Conservation (phyloP, 2,797 vertebrate genomes). For the Smutsia gigantea region DNA sequence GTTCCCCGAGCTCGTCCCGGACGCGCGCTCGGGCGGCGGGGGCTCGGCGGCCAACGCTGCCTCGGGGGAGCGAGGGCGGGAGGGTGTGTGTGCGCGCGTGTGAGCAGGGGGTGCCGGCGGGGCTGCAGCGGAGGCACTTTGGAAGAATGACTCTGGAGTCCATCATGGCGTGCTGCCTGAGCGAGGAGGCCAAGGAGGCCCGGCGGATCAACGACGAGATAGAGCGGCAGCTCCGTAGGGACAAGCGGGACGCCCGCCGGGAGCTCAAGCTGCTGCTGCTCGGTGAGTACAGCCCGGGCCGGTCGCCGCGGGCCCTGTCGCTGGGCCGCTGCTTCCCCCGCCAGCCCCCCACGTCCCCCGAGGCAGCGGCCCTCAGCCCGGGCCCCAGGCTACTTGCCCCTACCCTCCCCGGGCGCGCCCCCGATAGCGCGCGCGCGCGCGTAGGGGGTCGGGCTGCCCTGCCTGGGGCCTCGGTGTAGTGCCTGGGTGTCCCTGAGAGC, state of each 20-base stretch:
- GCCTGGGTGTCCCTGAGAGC: not conserved
- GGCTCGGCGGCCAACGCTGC: slow-evolving; percentile 69
- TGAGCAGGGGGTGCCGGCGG: slow-evolving; percentile 79
- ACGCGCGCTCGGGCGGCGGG: slow-evolving; percentile 71
- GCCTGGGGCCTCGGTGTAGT: not conserved
- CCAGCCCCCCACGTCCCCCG: not conserved
- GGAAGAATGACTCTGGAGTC: slow-evolving; percentile 96
- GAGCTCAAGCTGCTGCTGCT: slow-evolving; percentile 95
- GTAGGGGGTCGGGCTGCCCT: not conserved
- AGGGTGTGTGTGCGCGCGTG: slow-evolving; percentile 79
- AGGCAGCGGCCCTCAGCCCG: not conserved
- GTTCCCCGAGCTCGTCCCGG: slow-evolving; percentile 58
- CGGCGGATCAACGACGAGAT: slow-evolving; percentile 97
- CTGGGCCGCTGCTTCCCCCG: not conserved
- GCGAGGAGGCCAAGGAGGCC: slow-evolving; percentile 97
- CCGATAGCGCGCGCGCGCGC: not conserved
- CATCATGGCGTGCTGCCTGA: slow-evolving; percentile 98
- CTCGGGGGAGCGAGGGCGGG: slow-evolving; percentile 78
- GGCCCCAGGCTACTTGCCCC: not conserved
- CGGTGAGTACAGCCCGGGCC: slow-evolving; percentile 86
- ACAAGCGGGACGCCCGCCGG: slow-evolving; percentile 94
- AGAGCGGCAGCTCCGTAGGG: slow-evolving; percentile 95
- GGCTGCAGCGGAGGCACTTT: slow-evolving; percentile 82
- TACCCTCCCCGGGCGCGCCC: slow-evolving; percentile 60
- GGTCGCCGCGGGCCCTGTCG: not conserved